Base-by-base conservation (phyloP, 2,888 invertebrate species). In the Meteorus cinctellus region DNA sequence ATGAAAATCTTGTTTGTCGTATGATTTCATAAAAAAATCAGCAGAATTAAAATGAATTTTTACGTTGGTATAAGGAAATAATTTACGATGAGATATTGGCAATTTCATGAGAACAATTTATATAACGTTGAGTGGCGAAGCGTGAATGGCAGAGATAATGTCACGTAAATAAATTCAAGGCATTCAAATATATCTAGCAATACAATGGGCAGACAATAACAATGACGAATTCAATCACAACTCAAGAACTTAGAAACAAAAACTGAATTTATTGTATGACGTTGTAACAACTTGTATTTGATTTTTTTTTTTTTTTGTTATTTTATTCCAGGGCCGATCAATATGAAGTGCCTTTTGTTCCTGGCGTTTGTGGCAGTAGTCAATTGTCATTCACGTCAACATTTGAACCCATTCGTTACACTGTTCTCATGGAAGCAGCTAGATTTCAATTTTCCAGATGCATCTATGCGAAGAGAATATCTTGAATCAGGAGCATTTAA, bases 401-500 rank as follows among this genome's bases (percentile, higher is more conserved):
- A 19, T 8, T 55, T 55, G n/a, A 75, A 78, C 66, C 81, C 83
- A 2, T 82, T 86, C 70, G 77, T 84, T 55, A 84, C 84, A 3
- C 75, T 84, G 72, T 85, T 84, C 75, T 79, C 85, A 4, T 89
- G 89, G 89, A 85, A 84, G 59, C 80, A 83, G 74, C 76, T 88
- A 29, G 86, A 88, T 72, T 89, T 83, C 79, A 81, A 87, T 81
- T 86, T 88, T 75, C 87, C 87, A 29, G 86, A 86, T 77, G 84
- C 85, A 12, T 80, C 81, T 10, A 71, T 86, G 69, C 83, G 83
- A 68, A 76, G 83, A 34, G 78, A 81, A 8, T 83, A 84, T 51
- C 89, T 94, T 59, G 90, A 91, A 41, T 90, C 89, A 68, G 91
- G 91, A 79, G 90, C 90, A 78, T 95, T 93, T 83, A 92, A 94